Base-by-base conservation (phyloP, 2,888 invertebrate species). In the Synanthedon andrenaeformis region DNA sequence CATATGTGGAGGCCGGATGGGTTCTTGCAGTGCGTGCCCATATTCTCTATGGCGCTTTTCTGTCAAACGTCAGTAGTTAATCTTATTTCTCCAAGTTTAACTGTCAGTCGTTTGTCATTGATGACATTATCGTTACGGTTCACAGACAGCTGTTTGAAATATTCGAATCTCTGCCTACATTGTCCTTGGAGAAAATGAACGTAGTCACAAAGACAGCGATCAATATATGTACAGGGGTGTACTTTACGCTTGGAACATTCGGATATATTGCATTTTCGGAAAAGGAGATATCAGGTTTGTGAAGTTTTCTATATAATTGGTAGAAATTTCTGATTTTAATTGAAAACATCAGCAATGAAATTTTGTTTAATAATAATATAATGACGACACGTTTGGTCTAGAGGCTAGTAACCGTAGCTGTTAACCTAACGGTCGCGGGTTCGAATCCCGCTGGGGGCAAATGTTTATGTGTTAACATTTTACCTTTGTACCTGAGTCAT, bases 1-100 rank as follows among this genome's bases (percentile, higher is more conserved):
- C 89, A 91, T 63, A 91, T 92, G 70, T 97, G 96, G 96, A 90
- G 92, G 63, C 93, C 96, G 0, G 89, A 92, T 0, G 98, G 98
- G 0, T 86, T 97, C 55, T 85, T 98, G 52, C 96, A 96, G 66
- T 96, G 97, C 73, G 89, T 98, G 60, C 99, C 99, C 0, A 98
- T 99, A 64, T 96, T 98, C 81, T 94, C 97, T 11, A 96, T 98
- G 94, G 97, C 98, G 0, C 88, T 98, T 54, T 97, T 96, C 59
- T 99, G 99, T 82, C 99, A 99, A 85, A 97, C 98, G 92, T 96
- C 81, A 90, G 91, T 87, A 45, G 4, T 51, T 28, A 35, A 10
- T 10, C 8, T 35, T 2, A 35, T 35, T 35, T 35, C 35, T 10
- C 10, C 0, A 8, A 1, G 10, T 35, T 35, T 3, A 35, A 35